A percentile compares a stretch with the other conserved stretches of the same genome.
Evolutionary conservation across 2,888 invertebrate species (phyloP).

Genomic region (Scaeva pyrastri): DNA sequence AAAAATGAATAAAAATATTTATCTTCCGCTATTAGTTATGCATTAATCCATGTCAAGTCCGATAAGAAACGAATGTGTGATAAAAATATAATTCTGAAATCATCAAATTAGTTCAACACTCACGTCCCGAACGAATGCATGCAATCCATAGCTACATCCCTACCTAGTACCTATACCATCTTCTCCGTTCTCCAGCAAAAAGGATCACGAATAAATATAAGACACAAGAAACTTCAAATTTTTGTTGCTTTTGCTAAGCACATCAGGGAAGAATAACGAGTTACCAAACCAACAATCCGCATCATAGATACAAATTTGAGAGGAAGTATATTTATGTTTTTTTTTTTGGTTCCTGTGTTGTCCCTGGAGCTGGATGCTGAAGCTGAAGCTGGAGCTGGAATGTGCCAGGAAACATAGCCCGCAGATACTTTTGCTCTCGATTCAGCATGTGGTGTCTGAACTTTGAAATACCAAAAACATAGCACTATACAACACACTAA

Average conservation of each 20-base stretch:
- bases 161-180: constrained; percentile 1
- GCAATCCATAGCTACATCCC: neutral
- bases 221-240: neutral
- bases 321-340: constrained; percentile 25
- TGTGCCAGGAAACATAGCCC: neutral
- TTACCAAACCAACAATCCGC: neutral
- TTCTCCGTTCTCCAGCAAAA: neutral
- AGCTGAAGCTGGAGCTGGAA: too few relatives aligned
- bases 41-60: constrained; percentile 27
- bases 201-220: constrained; percentile 11
- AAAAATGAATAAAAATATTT: neutral
- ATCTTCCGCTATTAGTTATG: neutral
- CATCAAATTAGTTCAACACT: constrained; percentile 71
- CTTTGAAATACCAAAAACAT: too few relatives aligned
- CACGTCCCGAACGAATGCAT: constrained; percentile 49
- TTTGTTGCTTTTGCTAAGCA: neutral
- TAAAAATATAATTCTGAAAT: constrained; percentile 51
- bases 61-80: constrained; percentile 34
- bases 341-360: constrained; percentile 3
- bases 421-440: constrained; percentile 22
- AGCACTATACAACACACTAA: neutral
- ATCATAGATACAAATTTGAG: constrained; percentile 25
- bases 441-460: constrained; percentile 26
- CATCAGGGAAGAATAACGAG: too few relatives aligned
- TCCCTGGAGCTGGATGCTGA: too few relatives aligned